Evolutionary conservation across 1,140 invertebrate genomes (phyloP).

Genomic region (Drosophila mojavensis): DNA sequence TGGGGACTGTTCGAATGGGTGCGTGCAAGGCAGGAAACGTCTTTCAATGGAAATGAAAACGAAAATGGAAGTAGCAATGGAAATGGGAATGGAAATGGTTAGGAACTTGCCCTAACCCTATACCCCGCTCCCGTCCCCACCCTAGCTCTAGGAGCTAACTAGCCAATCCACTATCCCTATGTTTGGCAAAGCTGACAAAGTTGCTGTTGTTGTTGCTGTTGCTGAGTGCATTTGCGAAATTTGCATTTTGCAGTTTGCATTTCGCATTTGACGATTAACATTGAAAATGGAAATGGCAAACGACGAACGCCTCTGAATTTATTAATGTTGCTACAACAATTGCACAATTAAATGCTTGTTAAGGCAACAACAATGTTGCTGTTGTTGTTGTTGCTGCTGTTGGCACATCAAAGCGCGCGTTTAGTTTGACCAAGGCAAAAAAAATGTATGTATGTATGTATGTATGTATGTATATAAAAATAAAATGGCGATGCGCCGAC

Average conservation of each 20-base stretch:
- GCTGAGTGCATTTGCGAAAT: slow-evolving; percentile 4
- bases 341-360: slow-evolving; percentile 70
- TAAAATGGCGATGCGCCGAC: slow-evolving; percentile 45
- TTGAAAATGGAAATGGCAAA: slow-evolving; percentile 68
- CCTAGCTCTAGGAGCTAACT: not conserved
- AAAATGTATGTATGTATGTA: not conserved
- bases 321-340: slow-evolving; percentile 66
- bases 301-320: slow-evolving; percentile 64
- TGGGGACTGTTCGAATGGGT: not conserved
- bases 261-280: slow-evolving; percentile 65
- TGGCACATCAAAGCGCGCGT: slow-evolving; percentile 42
- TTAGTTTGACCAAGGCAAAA: slow-evolving; percentile 30
- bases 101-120: not conserved
- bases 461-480: not conserved
- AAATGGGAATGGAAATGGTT: slow-evolving; percentile 54
- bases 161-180: not conserved
- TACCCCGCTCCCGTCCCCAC: too few species aligned
- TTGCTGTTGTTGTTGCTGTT: too few species aligned
- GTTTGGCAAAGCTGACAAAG: slow-evolving; percentile 5
- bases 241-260: slow-evolving; percentile 51
- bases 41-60: slow-evolving; percentile 78
- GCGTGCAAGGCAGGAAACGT: slow-evolving; percentile 62
- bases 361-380: slow-evolving; percentile 37
- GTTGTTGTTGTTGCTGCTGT: slow-evolving; percentile 8
- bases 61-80: slow-evolving; percentile 71